Evolutionary conservation across 2,888 invertebrate genomes (phyloP), one percentile per base, ranked within the genome.

Genomic region (Elegia similella): DNA sequence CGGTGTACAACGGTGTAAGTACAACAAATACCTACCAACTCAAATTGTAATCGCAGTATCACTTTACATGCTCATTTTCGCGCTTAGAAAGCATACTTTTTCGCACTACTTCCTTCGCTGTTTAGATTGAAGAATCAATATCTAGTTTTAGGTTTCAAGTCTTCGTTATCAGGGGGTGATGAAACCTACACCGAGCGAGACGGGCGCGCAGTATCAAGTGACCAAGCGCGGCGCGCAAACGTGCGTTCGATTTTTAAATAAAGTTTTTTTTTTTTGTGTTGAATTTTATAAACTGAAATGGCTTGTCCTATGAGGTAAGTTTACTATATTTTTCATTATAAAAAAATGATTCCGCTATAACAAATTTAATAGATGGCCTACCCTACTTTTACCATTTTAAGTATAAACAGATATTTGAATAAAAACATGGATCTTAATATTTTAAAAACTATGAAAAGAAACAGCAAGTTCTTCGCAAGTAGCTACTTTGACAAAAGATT

Each of bases 221-320:
- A 72, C 61, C 69, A 66, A 73, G 75, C 76, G 73, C 29, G 23
- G 5, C 62, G 73, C 63, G 77, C 73, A 64, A 80, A 69, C 59
- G 46, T n/a, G 42, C 13, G 30, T 42, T 32, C 48, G 5, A 48
- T 12, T 63, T 63, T 67, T 58, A 54, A 62, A 64, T 61, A 65
- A 32, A 32, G 44, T 58, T 60, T 29, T 59, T 61, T 57, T 62
- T 60, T 57, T 46, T 17, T 52, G 13, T 47, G 29, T 23, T 13
- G 15, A 55, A 6, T n/a, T 48, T 16, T 13, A 2, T 13, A 48
- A 29, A n/a, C n/a, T 16, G 80, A 71, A 69, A 90, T 90, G 89
- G 88, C 85, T 52, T 90, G 89, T 65, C 89, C 89, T 44, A 88
- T 89, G 88, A 82, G 89, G 89, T 89, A 47, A 79, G 76, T 65